Evolutionary conservation across 1,140 invertebrate species (phyloP).

Genomic region (Drosophila chauvacae): DNA sequence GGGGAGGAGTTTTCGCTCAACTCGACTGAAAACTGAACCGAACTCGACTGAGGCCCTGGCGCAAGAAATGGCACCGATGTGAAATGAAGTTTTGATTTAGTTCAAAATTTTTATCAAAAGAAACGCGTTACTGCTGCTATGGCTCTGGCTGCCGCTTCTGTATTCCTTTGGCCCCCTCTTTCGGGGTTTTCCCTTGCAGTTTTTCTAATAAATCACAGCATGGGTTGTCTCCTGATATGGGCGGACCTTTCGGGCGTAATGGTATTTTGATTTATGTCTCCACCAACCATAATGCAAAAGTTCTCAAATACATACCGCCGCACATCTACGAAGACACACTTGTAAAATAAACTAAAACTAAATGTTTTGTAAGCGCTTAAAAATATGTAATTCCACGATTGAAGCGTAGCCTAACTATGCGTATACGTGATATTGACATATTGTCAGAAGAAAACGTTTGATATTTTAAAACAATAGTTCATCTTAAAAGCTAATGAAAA

Average conservation of each 20-base stretch:
- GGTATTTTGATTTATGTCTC: slow-evolving; percentile 84
- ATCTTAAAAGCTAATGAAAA: not conserved
- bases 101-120: slow-evolving; percentile 84
- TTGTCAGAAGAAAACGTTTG: not conserved
- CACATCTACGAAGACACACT: slow-evolving; percentile 20
- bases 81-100: slow-evolving; percentile 85
- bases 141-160: slow-evolving; percentile 60
- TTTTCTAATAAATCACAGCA: slow-evolving; percentile 84
- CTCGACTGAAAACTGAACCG: slow-evolving; percentile 75
- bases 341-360: slow-evolving; percentile 8
- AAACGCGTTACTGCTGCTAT: slow-evolving; percentile 71
- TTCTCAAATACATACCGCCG: slow-evolving; percentile 58
- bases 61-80: slow-evolving; percentile 84
- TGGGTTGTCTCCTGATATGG: slow-evolving; percentile 84
- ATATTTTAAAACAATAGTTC: not conserved
- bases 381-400: not conserved
- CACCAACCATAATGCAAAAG: slow-evolving; percentile 77
- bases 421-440: slow-evolving; percentile 10
- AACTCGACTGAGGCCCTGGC: slow-evolving; percentile 56
- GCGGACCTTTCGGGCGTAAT: slow-evolving; percentile 83
- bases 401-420: not conserved
- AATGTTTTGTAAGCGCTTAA: slow-evolving; percentile 8
- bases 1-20: slow-evolving; percentile 56
- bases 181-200: slow-evolving; percentile 54
- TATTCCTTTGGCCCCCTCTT: slow-evolving; percentile 41